phyloP scores from a whole-genome alignment of 1,140 invertebrate genomes.

The Drosophila lacertosa region DNA sequence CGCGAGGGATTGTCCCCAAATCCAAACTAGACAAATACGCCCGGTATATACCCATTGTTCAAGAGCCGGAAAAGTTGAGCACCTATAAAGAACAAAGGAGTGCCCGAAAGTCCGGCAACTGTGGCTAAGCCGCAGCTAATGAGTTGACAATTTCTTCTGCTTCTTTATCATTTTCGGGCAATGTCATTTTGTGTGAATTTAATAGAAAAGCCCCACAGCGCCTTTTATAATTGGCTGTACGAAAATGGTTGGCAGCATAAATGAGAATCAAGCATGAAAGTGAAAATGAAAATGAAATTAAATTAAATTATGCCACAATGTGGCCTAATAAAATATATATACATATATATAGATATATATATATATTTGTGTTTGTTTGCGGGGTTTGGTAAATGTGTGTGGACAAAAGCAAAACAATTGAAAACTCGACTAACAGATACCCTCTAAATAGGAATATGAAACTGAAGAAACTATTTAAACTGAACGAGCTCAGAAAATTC shows the following conservation, averaged over 20 bases:
- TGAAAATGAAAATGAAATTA: slow-evolving; percentile 39
- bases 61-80: slow-evolving; percentile 2
- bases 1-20: too few species aligned
- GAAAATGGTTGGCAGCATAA: slow-evolving; percentile 7
- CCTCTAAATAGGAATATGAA: too few species aligned
- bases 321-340: slow-evolving; percentile 5
- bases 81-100: slow-evolving; percentile 1
- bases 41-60: not conserved
- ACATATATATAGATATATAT: not conserved
- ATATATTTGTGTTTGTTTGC: too few species aligned
- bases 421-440: too few species aligned
- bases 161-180: slow-evolving; percentile 23
- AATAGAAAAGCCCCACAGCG: slow-evolving; percentile 21
- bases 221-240: slow-evolving; percentile 28
- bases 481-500: too few species aligned
- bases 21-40: not conserved
- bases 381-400: too few species aligned
- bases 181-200: slow-evolving; percentile 28
- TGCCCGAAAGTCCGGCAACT: slow-evolving; percentile 19
- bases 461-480: too few species aligned
- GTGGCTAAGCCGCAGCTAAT: slow-evolving; percentile 49
- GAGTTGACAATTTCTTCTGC: slow-evolving; percentile 44
- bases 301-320: slow-evolving; percentile 48
- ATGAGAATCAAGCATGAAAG: slow-evolving; percentile 24
- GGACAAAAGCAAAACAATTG: too few species aligned